phyloP scores from a whole-genome alignment of 2,888 invertebrate genomes.

The Drosophila meridiana region DNA sequence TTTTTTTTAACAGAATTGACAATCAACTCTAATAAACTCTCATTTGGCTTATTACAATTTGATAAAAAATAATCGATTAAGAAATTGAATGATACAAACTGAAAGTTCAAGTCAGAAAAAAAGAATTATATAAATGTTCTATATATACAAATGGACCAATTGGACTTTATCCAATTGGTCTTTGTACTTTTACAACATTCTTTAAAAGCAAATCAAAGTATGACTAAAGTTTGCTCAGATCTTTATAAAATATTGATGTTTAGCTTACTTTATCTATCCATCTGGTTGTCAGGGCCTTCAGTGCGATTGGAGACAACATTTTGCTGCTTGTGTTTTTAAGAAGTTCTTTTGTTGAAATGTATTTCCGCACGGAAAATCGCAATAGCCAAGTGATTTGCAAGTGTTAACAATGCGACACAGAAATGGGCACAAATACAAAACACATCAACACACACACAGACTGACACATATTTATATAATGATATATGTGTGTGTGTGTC shows the following conservation, averaged over 20 bases:
- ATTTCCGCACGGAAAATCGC: constrained; percentile 49
- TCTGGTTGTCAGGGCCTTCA: background rate
- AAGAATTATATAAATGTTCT: too few relatives aligned
- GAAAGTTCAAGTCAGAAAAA: too few relatives aligned
- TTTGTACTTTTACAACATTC: background rate
- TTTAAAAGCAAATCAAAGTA: background rate
- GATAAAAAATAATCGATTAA: too few relatives aligned
- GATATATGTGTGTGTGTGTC: constrained; percentile 10
- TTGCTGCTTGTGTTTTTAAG: constrained; percentile 10
- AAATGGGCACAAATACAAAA: constrained; percentile 38
- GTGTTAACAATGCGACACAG: constrained; percentile 69
- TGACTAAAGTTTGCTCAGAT: background rate
- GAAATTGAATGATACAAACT: too few relatives aligned
- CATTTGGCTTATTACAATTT: too few relatives aligned
- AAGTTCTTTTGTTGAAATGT: constrained; percentile 32
- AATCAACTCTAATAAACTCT: too few relatives aligned
- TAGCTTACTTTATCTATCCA: background rate
- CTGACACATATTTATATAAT: constrained; percentile 3
- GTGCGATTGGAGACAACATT: background rate
- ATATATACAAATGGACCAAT: background rate
- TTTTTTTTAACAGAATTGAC: too few relatives aligned
- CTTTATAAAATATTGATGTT: background rate
- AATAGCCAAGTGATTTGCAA: constrained; percentile 67
- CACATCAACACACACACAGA: background rate
- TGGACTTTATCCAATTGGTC: too few relatives aligned